Evolutionary conservation across 2,113 vertebrate genomes (phyloP).

Genomic region (Tragulus kanchil): DNA sequence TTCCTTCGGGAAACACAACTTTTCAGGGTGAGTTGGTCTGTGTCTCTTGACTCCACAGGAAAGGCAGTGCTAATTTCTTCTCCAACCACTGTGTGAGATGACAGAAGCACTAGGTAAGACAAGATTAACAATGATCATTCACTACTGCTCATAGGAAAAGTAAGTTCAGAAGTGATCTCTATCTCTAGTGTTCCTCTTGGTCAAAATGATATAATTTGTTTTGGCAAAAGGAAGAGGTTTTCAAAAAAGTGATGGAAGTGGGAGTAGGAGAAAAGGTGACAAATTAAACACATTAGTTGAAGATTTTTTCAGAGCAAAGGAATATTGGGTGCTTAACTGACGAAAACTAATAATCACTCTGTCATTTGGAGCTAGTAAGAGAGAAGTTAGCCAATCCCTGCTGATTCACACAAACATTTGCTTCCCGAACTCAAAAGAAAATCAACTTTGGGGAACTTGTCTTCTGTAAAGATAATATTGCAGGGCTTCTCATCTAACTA

Average conservation of each 20-base stretch:
- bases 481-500: background rate
- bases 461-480: background rate
- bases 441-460: background rate
- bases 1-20: background rate
- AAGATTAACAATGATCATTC: background rate
- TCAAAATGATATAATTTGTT: conserved; percentile 43
- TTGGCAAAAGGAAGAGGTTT: background rate
- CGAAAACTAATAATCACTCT: conserved; percentile 16
- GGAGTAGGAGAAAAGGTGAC: conserved; percentile 41
- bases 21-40: background rate
- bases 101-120: background rate
- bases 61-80: background rate
- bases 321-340: background rate
- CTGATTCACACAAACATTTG: conserved; percentile 2
- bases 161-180: conserved; percentile 8
- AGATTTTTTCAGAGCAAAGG: conserved; percentile 56
- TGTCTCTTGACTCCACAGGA: conserved; percentile 3
- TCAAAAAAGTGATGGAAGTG: background rate
- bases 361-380: conserved; percentile 10
- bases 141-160: background rate
- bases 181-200: conserved; percentile 27
- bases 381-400: background rate
- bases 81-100: background rate
- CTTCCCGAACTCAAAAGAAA: background rate
- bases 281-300: conserved; percentile 32